Conservation (phyloP, 2,888 invertebrate genomes). For the Synergus umbraculus region DNA sequence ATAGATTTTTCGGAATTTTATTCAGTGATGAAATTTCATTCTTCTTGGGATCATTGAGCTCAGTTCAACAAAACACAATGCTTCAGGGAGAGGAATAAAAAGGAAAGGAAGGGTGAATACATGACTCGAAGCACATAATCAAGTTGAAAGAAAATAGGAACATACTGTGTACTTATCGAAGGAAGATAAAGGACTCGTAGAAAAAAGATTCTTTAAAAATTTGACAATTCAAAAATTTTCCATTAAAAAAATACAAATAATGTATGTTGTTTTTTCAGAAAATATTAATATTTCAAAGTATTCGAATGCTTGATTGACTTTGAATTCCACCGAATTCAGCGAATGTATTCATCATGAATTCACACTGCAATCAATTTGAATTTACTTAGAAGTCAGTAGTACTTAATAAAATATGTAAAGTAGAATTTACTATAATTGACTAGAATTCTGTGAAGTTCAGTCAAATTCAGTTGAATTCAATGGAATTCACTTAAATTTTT, state of each 20-base stretch:
- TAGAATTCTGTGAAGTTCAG: background rate
- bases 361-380: background rate
- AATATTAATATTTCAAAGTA: background rate
- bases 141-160: conserved; percentile 3
- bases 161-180: conserved; percentile 15
- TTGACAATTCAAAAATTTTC: background rate
- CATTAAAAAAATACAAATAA: background rate
- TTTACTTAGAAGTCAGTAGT: no score
- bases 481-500: no score
- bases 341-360: background rate
- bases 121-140: conserved; percentile 49
- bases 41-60: conserved; percentile 29
- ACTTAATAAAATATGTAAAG: no score
- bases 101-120: conserved; percentile 39
- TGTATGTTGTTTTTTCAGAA: background rate
- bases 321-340: background rate
- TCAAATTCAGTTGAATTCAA: background rate
- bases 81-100: background rate
- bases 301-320: background rate
- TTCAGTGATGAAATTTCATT: background rate
- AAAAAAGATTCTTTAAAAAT: background rate
- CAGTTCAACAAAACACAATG: conserved; percentile 24
- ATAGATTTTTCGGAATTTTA: background rate
- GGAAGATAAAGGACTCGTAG: conserved; percentile 14
- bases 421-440: background rate